These are phyloP conservation scores for Bubo blakistoni DNA, from an alignment of 2,113 vertebrate genomes.

Conservation along the genomic window DNA sequence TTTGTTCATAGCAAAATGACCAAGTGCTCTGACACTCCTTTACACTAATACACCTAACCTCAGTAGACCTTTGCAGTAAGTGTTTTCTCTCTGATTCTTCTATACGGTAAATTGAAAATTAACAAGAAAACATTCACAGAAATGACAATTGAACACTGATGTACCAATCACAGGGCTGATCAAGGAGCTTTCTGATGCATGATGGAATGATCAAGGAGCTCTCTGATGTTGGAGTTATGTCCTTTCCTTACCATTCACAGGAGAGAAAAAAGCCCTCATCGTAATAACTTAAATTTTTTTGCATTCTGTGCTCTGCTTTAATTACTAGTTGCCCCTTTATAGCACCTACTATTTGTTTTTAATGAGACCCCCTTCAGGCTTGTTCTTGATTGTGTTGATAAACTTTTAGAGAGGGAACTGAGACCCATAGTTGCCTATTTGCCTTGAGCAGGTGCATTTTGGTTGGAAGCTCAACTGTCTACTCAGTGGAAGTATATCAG, in stretches of 20 bases:
- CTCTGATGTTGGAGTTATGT: conserved; percentile 40
- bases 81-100: neutral
- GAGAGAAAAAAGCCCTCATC: conserved; percentile 11
- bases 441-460: neutral
- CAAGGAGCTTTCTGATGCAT: conserved; percentile 27
- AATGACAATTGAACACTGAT: neutral
- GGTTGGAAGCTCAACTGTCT: neutral
- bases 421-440: neutral
- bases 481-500: neutral
- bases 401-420: neutral
- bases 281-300: neutral
- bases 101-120: neutral
- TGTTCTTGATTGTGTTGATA: neutral
- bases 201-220: conserved; percentile 47
- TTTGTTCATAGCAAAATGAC: neutral
- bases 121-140: neutral
- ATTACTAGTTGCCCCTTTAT: neutral
- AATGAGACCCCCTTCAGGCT: neutral
- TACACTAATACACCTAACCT: neutral
- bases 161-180: conserved; percentile 33
- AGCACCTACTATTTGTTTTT: neutral
- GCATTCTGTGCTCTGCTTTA: neutral
- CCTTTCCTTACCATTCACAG: neutral
- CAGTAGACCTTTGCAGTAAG: neutral
- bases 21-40: neutral